Base-by-base conservation (phyloP, 2,888 invertebrate genomes). In the Scrobipalpa atriplicella region DNA sequence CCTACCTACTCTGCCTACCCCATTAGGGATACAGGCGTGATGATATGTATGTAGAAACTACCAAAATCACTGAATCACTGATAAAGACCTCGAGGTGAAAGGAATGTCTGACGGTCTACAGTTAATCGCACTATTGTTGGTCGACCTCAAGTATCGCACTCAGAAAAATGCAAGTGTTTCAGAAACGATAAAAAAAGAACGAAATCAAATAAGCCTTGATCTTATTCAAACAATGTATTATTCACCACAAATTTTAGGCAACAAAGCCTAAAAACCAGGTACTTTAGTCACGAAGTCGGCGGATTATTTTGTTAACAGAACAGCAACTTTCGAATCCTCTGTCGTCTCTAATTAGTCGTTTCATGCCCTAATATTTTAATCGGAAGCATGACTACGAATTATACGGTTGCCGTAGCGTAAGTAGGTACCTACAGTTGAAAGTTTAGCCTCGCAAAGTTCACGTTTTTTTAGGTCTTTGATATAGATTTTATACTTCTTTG, bases 261-360 rank as follows among this genome's bases (percentile, higher is more conserved):
- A 13, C 10, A 56, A 19, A 56, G 54, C 3, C 21, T 13, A 56
- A 56, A n/a, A 13, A 47, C 11, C 13, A 13, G 11, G 21, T 21
- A 7, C 9, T 13, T 56, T 16, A 38, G 7, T 8, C 60, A 38
- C 18, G 18, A 60, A 60, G 9, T 16, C 1, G 13, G 1, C 13
- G 19, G 39, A 41, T 19, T 41, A 62, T 62, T 62, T 62, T 62
- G 39, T 62, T 41, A 62, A 19, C 41, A 36, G 29, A 41, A 41
- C 41, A 9, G 43, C 41, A 41, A 62, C 62, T 41, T 62, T 62
- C 62, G n/a, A 62, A 62, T 62, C 39, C 16, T 36, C 41, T 10
- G 19, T 62, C 62, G 43, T 62, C 41, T 11, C 62, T 43, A 62
- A 62, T 62, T 62, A 62, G 54, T 13, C 21, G 62, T 43, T 62